phyloP scores from a whole-genome alignment of 2,888 invertebrate genomes.

The Mythimna loreyi region DNA sequence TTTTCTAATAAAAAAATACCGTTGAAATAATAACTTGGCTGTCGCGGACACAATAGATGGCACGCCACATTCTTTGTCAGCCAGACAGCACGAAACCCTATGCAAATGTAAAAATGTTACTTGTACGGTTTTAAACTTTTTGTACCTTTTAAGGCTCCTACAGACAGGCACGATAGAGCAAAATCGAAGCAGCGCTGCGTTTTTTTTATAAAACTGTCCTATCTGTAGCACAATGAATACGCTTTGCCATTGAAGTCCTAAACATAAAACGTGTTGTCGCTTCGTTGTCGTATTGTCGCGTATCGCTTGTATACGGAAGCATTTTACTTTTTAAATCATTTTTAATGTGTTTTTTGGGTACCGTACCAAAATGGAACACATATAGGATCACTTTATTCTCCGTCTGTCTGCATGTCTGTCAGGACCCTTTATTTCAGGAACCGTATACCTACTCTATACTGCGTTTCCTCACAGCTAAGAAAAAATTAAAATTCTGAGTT shows the following conservation, averaged over 20 bases:
- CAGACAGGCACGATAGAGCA: background rate
- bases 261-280: background rate
- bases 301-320: background rate
- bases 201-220: background rate
- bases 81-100: conserved; percentile 74
- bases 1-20: conserved; percentile 84
- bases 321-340: conserved; percentile 5
- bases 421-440: too few relatives aligned
- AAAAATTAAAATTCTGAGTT: too few relatives aligned
- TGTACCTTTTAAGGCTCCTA: conserved; percentile 31
- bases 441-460: too few relatives aligned
- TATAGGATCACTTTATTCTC: too few relatives aligned
- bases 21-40: conserved; percentile 83
- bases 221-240: background rate
- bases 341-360: too few relatives aligned
- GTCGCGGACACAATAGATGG: conserved; percentile 80
- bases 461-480: too few relatives aligned
- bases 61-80: conserved; percentile 81
- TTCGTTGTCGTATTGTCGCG: background rate
- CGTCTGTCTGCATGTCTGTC: too few relatives aligned
- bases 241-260: background rate
- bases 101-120: conserved; percentile 82
- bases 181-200: background rate
- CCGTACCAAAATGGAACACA: too few relatives aligned
- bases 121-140: conserved; percentile 68